Percentiles rank a stretch among this genome's conserved stretches.
These are phyloP conservation scores for Cisticola juncidis DNA, from an alignment of 2,113 vertebrate genomes.

Conservation along the genomic window DNA sequence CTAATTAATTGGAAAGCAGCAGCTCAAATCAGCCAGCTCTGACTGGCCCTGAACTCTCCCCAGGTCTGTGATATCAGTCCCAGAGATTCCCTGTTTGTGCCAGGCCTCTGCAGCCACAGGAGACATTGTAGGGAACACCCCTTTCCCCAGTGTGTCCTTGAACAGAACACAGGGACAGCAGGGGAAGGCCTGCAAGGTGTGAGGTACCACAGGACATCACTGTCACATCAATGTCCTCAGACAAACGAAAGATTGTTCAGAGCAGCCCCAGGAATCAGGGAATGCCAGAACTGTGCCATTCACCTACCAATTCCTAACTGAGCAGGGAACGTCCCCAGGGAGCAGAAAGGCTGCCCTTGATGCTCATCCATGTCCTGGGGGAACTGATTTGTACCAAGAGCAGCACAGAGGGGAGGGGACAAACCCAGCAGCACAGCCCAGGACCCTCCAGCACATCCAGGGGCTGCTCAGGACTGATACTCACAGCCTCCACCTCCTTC, in stretches of 20 bases:
- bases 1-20: neutral
- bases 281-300: neutral
- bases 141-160: neutral
- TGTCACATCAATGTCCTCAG: neutral
- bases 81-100: neutral
- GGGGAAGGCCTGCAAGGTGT: neutral
- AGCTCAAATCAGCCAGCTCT: neutral
- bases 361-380: neutral
- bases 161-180: neutral
- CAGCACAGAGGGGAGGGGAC: neutral
- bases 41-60: neutral
- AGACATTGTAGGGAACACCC: neutral
- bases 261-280: neutral
- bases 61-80: fast-evolving
- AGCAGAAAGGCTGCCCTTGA: neutral
- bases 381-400: neutral
- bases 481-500: slow-evolving; percentile 92
- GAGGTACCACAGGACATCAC: neutral
- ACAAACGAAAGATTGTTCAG: neutral
- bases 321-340: neutral
- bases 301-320: neutral
- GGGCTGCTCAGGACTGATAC: slow-evolving; percentile 33
- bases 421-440: neutral
- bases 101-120: neutral
- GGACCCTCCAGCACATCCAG: neutral